Evolutionary conservation across 30 jellyfish, hydroid and myxozoan genomes (phyloP).

Genomic region (Calvadosia cruxmelitensis): DNA sequence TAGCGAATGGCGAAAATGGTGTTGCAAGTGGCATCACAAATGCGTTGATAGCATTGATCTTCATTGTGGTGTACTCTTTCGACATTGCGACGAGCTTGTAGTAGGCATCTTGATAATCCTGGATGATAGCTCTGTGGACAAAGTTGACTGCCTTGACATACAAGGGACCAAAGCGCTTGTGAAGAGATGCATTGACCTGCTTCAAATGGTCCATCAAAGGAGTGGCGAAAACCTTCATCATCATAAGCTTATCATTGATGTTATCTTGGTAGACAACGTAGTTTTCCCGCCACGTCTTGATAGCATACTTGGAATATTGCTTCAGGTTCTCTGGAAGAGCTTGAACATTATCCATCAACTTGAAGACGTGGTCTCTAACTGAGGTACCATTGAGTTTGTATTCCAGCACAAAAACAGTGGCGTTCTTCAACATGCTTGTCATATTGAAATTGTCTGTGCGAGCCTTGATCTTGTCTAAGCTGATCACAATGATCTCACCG

Average conservation of each 20-base stretch:
- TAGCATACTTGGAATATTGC: not conserved
- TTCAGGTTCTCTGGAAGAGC: slow-evolving; percentile 50
- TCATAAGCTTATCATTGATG: not conserved
- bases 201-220: slow-evolving; percentile 51
- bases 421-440: not conserved
- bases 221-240: slow-evolving; percentile 8
- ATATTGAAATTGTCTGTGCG: not conserved
- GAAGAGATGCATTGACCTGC: slow-evolving; percentile 24
- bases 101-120: not conserved
- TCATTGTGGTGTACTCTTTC: not conserved
- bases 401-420: slow-evolving; percentile 2
- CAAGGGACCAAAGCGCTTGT: slow-evolving; percentile 74
- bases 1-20: slow-evolving; percentile 49
- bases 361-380: slow-evolving; percentile 24
- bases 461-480: not conserved
- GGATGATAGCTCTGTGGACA: not conserved
- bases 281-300: not conserved
- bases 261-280: not conserved
- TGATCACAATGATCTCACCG: slow-evolving; percentile 22
- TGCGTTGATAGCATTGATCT: slow-evolving; percentile 9
- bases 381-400: slow-evolving; percentile 39
- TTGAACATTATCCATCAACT: slow-evolving; percentile 11
- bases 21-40: slow-evolving; percentile 39
- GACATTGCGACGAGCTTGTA: slow-evolving; percentile 13
- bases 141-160: slow-evolving; percentile 14